Conservation (phyloP, 2,797 vertebrate genomes). For the Sebastolobus alascanus region DNA sequence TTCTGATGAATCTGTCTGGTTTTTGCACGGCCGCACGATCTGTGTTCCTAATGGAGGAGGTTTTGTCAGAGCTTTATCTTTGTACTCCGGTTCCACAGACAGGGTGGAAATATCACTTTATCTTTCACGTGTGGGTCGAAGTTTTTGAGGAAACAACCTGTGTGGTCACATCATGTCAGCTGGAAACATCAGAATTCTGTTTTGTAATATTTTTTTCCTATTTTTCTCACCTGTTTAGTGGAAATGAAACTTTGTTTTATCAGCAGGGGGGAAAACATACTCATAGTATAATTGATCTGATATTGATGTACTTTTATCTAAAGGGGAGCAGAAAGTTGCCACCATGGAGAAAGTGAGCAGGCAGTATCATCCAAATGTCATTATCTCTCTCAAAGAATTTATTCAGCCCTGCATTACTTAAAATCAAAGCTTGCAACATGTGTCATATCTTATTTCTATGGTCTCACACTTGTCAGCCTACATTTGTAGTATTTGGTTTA, state of each 20-base stretch:
- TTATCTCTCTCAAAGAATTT: neutral
- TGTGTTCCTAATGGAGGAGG: constrained; percentile 85
- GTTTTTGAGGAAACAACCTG: constrained; percentile 77
- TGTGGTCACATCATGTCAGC: constrained; percentile 61
- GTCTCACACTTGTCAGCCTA: neutral
- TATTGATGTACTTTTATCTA: constrained; percentile 18
- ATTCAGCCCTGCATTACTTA: neutral
- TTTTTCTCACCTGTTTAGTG: constrained; percentile 71
- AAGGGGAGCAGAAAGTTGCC: constrained; percentile 23
- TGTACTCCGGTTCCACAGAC: constrained; percentile 71
- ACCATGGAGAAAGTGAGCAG: constrained; percentile 50
- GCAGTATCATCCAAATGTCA: neutral
- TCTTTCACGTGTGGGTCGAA: constrained; percentile 72
- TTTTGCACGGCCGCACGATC: constrained; percentile 58
- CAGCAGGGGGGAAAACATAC: constrained; percentile 36
- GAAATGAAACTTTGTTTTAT: constrained; percentile 66
- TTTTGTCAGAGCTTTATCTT: constrained; percentile 68
- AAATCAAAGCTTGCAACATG: neutral
- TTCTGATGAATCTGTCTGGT: constrained; percentile 78
- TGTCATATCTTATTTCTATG: neutral
- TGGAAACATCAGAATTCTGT: constrained; percentile 82
- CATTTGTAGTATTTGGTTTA: neutral
- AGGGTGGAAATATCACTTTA: constrained; percentile 80
- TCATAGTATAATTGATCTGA: constrained; percentile 40
- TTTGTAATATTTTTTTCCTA: constrained; percentile 60